Conservation (phyloP, 2,113 vertebrate genomes). For the Patagioenas fasciata region DNA sequence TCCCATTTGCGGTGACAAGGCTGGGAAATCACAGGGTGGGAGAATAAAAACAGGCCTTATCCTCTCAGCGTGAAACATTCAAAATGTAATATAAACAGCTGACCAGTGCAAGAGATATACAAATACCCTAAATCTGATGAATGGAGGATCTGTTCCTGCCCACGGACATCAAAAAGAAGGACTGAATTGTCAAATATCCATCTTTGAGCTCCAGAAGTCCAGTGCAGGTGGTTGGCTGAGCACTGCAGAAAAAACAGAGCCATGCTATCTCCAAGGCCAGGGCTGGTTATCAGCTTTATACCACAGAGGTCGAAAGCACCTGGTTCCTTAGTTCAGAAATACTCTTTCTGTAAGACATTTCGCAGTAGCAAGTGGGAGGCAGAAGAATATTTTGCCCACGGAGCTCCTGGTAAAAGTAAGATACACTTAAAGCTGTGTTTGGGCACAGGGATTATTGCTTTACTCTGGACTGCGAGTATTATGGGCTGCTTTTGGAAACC, state of each 20-base stretch:
- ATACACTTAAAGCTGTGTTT: neutral
- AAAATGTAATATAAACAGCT: neutral
- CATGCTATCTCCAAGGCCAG: neutral
- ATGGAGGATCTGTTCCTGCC: neutral
- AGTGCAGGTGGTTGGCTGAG: neutral
- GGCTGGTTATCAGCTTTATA: neutral
- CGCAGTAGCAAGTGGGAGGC: slow-evolving; percentile 23
- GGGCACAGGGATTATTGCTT: slow-evolving; percentile 20
- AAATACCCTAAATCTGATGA: neutral
- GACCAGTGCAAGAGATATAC: neutral
- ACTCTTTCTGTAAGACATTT: neutral
- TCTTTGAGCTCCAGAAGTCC: neutral
- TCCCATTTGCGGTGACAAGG: neutral
- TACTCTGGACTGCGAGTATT: neutral
- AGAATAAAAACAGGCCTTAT: neutral
- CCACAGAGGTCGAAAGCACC: neutral
- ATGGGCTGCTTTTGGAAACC: slow-evolving; percentile 38
- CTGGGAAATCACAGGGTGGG: neutral
- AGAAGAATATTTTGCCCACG: neutral
- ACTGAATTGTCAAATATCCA: neutral
- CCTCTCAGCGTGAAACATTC: neutral
- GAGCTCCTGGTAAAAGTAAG: slow-evolving; percentile 1
- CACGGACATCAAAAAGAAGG: neutral
- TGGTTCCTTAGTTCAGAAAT: neutral
- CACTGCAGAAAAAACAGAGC: neutral